Conservation (phyloP, 2,113 vertebrate species). For the Lepidothrix coronata region DNA sequence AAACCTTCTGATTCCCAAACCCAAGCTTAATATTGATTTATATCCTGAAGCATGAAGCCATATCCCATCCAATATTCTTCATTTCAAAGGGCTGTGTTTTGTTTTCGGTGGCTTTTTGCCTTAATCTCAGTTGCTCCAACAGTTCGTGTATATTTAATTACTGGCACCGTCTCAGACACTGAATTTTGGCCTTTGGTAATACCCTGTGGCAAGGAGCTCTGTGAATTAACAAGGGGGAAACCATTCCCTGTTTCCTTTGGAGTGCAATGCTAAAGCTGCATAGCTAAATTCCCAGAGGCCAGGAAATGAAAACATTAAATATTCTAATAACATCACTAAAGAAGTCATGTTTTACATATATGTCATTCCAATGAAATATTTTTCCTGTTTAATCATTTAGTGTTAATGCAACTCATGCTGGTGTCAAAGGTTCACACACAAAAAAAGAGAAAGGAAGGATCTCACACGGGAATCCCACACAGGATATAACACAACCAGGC, state of each 20-base stretch:
- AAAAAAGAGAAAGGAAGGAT: not conserved
- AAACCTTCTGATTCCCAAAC: not conserved
- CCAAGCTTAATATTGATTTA: not conserved
- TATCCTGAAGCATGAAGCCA: not conserved
- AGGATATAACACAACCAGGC: not conserved
- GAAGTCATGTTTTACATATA: conserved; percentile 34
- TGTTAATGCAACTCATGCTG: not conserved
- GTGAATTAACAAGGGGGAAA: conserved; percentile 14
- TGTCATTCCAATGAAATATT: conserved; percentile 34
- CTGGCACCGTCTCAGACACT: not conserved
- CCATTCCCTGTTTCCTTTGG: conserved; percentile 22
- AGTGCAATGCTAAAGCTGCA: conserved; percentile 1
- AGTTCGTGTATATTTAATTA: not conserved
- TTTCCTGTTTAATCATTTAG: conserved; percentile 20
- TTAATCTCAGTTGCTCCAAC: not conserved
- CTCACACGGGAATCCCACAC: not conserved
- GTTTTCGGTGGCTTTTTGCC: conserved; percentile 35
- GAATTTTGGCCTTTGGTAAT: conserved; percentile 18
- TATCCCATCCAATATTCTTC: not conserved
- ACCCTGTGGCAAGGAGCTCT: not conserved
- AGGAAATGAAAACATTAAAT: conserved; percentile 55
- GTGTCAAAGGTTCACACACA: not conserved
- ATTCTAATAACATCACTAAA: conserved; percentile 42
- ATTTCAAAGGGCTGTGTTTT: not conserved
- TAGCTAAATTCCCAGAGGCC: conserved; percentile 36